Evolutionary conservation across 1,140 invertebrate genomes (phyloP).

Genomic region (Leptinotarsa undecemlineata): DNA sequence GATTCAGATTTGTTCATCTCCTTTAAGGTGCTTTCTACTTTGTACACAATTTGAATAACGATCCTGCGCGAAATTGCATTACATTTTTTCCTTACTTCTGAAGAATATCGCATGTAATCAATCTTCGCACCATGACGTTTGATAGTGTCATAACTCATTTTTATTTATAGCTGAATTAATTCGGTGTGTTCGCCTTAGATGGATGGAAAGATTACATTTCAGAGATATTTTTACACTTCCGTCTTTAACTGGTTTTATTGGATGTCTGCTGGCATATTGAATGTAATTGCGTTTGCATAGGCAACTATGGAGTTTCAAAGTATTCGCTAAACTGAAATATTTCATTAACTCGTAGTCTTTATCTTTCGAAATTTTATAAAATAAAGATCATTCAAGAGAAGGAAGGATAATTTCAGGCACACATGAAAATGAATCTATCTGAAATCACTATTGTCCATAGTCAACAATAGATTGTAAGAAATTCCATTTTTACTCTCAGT

Average conservation of each 20-base stretch:
- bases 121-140: not conserved
- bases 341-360: no score
- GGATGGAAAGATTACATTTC: not conserved
- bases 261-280: no score
- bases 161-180: conserved; percentile 8
- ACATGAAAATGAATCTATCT: no score
- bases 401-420: no score
- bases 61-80: not conserved
- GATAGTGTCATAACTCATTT: conserved; percentile 6
- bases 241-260: not conserved
- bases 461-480: no score
- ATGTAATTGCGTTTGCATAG: no score
- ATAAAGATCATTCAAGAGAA: no score
- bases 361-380: no score
- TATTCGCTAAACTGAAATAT: no score
- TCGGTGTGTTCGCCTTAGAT: not conserved
- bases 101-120: conserved; percentile 3
- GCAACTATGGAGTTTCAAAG: no score
- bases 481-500: no score
- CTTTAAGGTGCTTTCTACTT: not conserved
- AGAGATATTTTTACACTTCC: not conserved
- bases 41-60: not conserved
- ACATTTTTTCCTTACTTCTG: not conserved
- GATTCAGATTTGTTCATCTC: not conserved
- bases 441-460: no score